Evolutionary conservation across 2,113 vertebrate genomes (phyloP), one percentile per base, ranked within the genome.

Genomic region (Porphyrio hochstetteri): DNA sequence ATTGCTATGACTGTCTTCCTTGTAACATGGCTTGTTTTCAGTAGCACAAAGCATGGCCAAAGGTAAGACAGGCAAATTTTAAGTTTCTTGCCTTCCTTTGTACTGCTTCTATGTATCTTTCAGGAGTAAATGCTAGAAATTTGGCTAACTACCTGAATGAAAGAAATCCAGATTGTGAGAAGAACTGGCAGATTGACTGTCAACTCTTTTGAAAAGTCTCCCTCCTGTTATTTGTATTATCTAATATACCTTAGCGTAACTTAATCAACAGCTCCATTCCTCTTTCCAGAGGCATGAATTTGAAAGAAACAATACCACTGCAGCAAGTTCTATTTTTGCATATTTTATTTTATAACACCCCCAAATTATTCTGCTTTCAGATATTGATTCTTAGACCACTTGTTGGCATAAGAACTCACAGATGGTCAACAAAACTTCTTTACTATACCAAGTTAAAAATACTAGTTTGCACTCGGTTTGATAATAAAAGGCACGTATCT

Each of bases 221-320:
- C 63, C n/a, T 93, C 42, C n/a, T 81, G 25, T 42, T 78, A 33
- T 67, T 87, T 89, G 7, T 60, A 33, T 87, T 82, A 85, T 70
- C 42, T 56, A 36, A 53, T 15, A 67, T 23, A 52, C 9, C 38
- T 76, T 7, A 29, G 40, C 80, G 28, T 83, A 67, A 81, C 67
- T 82, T 35, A 36, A 61, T 55, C 69, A 87, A 64, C 50, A 52
- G 17, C 17, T 93, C 16, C 13, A 10, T 72, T 42, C 33, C 29
- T 86, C 55, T 86, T 92, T 63, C 56, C 56, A 86, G 72, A 86
- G 5, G 4, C 57, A 35, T 85, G 59, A 94, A 63, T 46, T 38
- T 81, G 25, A 56, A 10, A 71, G 69, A 33, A 86, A 82, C 11
- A 89, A 59, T 12, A 72, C 0, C 5, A 36, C 16, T 27, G 5